A percentile compares a stretch with the other conserved stretches of the same genome.
Evolutionary conservation across 2,797 vertebrate species (phyloP).

Genomic region (Myripristis murdjan): DNA sequence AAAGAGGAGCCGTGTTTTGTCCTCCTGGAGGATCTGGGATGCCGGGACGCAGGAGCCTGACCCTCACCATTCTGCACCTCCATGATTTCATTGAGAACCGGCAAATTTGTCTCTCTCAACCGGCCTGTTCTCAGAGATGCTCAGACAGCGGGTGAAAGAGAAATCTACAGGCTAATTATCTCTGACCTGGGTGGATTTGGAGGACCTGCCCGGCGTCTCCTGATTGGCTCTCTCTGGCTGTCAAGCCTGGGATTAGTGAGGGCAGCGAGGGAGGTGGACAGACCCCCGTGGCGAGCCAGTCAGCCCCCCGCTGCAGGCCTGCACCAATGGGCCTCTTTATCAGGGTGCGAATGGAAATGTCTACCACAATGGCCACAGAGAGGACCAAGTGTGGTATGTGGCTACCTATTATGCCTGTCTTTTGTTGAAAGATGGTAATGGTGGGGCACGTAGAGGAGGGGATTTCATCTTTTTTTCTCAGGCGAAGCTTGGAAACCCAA

Average conservation of each 20-base stretch:
- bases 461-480: slow-evolving; percentile 71
- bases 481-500: slow-evolving; percentile 75
- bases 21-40: slow-evolving; percentile 47
- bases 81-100: slow-evolving; percentile 69
- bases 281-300: slow-evolving; percentile 66
- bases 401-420: slow-evolving; percentile 87
- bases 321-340: slow-evolving; percentile 82
- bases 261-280: slow-evolving; percentile 78
- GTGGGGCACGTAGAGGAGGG: slow-evolving; percentile 74
- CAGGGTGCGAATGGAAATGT: slow-evolving; percentile 86
- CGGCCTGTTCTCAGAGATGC: slow-evolving; percentile 73
- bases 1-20: slow-evolving; percentile 33
- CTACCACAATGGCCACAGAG: slow-evolving; percentile 79
- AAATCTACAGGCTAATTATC: slow-evolving; percentile 83
- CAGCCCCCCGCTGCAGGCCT: slow-evolving; percentile 81
- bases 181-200: slow-evolving; percentile 76
- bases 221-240: slow-evolving; percentile 82
- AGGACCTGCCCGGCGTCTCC: slow-evolving; percentile 77
- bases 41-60: slow-evolving; percentile 43
- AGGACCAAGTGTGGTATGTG: slow-evolving; percentile 72
- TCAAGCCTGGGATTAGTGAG: slow-evolving; percentile 86
- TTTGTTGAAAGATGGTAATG: slow-evolving; percentile 80
- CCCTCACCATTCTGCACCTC: slow-evolving; percentile 58
- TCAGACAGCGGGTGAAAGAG: slow-evolving; percentile 67
- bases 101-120: slow-evolving; percentile 70